Evolutionary conservation across 2,797 vertebrate species (phyloP).

Genomic region (Zenarchopterus dispar): DNA sequence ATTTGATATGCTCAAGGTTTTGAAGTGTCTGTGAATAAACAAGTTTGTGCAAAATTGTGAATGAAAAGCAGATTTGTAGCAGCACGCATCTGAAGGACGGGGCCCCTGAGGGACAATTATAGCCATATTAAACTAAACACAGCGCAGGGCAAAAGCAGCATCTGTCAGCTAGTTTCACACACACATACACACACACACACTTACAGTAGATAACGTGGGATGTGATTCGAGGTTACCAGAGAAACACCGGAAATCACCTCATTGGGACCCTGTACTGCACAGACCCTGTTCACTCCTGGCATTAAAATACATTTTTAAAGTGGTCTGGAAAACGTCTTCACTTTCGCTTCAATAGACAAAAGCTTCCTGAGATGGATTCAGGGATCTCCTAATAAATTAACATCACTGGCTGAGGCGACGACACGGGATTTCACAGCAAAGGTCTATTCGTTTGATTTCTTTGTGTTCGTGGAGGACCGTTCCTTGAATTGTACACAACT

Average conservation of each 20-base stretch:
- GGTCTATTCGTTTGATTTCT: too few species aligned
- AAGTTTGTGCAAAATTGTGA: conserved; percentile 6
- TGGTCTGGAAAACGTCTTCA: too few species aligned
- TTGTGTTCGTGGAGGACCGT: too few species aligned
- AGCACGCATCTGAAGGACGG: conserved; percentile 20
- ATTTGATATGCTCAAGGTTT: conserved; percentile 16
- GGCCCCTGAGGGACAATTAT: conserved; percentile 27
- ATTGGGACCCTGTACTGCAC: conserved; percentile 22
- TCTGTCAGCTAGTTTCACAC: conserved; percentile 13
- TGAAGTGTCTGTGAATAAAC: conserved; percentile 13
- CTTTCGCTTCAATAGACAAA: too few species aligned
- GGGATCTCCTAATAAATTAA: too few species aligned
- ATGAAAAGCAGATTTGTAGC: conserved; percentile 46
- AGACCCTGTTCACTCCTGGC: too few species aligned
- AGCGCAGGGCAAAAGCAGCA: conserved; percentile 23
- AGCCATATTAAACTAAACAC: conserved; percentile 48
- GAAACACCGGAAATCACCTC: conserved; percentile 74
- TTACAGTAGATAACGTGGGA: conserved; percentile 20
- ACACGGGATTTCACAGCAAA: too few species aligned
- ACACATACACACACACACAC: conserved; percentile 26
- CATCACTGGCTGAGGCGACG: too few species aligned
- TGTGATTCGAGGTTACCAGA: conserved; percentile 66
- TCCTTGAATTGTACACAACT: too few species aligned
- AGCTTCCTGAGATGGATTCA: too few species aligned
- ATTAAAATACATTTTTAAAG: too few species aligned